These are phyloP conservation scores for Tyria jacobaeae DNA, from an alignment of 2,888 invertebrate genomes.

Conservation along the genomic window DNA sequence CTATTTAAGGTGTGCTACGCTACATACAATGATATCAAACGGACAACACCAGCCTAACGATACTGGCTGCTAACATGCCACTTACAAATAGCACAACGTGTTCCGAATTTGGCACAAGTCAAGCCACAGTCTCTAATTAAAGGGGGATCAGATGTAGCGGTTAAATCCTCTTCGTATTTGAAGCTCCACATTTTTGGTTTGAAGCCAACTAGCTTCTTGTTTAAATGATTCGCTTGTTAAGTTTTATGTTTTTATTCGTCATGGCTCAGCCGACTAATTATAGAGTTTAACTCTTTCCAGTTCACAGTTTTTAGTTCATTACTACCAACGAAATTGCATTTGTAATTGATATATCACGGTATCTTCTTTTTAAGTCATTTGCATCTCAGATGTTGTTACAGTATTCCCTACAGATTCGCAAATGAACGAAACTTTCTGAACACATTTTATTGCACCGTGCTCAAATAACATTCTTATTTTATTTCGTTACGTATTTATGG, in stretches of 20 bases:
- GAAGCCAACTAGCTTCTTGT: conserved; percentile 75
- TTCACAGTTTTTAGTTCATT: conserved; percentile 27
- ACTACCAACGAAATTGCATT: conserved; percentile 29
- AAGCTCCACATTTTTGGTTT: conserved; percentile 73
- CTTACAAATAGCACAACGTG: conserved; percentile 53
- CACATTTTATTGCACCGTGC: neutral
- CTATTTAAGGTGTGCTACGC: conserved; percentile 13
- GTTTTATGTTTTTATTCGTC: conserved; percentile 63
- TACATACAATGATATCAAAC: conserved; percentile 12
- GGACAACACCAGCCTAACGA: conserved; percentile 20
- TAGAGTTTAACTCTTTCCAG: conserved; percentile 40
- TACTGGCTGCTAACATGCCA: conserved; percentile 34
- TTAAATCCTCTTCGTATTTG: conserved; percentile 53
- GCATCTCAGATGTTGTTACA: conserved; percentile 32
- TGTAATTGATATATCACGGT: conserved; percentile 38
- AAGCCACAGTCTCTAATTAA: conserved; percentile 73
- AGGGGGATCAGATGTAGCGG: conserved; percentile 75
- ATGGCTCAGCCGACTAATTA: conserved; percentile 48
- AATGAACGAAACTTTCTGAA: neutral
- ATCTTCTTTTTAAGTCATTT: conserved; percentile 29
- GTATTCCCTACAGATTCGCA: conserved; percentile 25
- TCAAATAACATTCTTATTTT: neutral
- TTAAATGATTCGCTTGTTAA: conserved; percentile 74
- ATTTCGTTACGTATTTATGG: neutral
- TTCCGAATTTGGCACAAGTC: conserved; percentile 61